phyloP scores from a whole-genome alignment of 2,888 invertebrate genomes.

The Electrophaes corylata region DNA sequence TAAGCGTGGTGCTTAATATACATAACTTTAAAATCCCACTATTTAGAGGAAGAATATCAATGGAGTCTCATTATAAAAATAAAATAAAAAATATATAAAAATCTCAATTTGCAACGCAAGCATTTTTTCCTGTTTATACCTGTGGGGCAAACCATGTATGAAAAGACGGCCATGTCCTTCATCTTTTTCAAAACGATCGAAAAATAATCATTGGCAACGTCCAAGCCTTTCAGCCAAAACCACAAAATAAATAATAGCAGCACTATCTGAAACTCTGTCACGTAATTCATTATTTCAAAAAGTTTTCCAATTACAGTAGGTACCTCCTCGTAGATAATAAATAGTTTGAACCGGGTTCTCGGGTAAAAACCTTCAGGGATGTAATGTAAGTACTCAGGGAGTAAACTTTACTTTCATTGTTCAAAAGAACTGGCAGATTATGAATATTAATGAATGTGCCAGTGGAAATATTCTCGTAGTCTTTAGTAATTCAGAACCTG shows the following conservation, averaged over 20 bases:
- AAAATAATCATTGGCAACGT: neutral
- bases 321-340: constrained; percentile 10
- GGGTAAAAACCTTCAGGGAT: constrained; percentile 5
- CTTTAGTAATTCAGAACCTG: no score
- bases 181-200: neutral
- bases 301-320: constrained; percentile 27
- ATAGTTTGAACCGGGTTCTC: constrained; percentile 10
- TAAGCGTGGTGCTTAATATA: no score
- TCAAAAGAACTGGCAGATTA: constrained; percentile 17
- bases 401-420: constrained; percentile 11
- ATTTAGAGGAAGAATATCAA: no score
- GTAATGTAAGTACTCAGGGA: constrained; percentile 5
- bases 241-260: constrained; percentile 1
- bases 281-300: constrained; percentile 21
- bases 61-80: no score
- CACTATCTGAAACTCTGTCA: constrained; percentile 5
- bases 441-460: constrained; percentile 16
- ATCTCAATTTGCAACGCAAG: no score
- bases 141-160: no score
- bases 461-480: neutral
- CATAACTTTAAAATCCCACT: no score
- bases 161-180: neutral
- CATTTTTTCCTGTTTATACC: no score
- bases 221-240: neutral
- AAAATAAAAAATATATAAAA: no score